Percentiles rank a stretch among this genome's conserved stretches.
phyloP scores from a whole-genome alignment of 2,113 vertebrate species.

The Trogon surrucura region DNA sequence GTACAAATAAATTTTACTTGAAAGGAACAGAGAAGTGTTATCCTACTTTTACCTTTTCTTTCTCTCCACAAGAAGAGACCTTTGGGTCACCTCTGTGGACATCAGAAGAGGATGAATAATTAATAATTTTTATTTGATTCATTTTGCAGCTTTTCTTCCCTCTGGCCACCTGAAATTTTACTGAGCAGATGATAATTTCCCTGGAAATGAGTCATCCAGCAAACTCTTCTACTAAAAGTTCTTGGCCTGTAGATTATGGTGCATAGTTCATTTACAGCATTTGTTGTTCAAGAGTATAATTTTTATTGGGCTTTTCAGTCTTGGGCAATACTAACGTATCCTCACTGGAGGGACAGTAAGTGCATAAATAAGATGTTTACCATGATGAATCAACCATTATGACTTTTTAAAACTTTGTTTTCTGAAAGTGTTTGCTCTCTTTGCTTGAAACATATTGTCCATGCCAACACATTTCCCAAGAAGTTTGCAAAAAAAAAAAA shows the following conservation, averaged over 20 bases:
- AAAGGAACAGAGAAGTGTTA: background rate
- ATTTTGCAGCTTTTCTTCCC: background rate
- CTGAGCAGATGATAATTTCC: background rate
- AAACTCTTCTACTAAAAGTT: background rate
- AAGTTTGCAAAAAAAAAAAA: background rate
- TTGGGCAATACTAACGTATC: background rate
- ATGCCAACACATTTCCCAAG: conserved; percentile 8
- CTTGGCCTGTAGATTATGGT: background rate
- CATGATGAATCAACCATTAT: background rate
- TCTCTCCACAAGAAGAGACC: background rate
- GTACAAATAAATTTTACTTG: background rate
- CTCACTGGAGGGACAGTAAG: background rate
- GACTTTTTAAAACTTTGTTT: background rate
- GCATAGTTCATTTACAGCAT: background rate
- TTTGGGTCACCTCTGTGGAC: background rate
- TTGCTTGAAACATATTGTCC: background rate
- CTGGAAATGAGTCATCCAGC: background rate
- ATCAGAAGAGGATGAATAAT: background rate
- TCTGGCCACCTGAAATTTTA: background rate
- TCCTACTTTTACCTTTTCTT: background rate
- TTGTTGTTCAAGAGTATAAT: background rate
- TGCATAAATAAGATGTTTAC: background rate
- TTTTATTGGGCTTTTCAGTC: background rate
- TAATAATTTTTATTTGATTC: background rate
- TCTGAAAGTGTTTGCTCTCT: background rate